phyloP scores from a whole-genome alignment of 2,888 invertebrate genomes.

The Tenthredo amoena region DNA sequence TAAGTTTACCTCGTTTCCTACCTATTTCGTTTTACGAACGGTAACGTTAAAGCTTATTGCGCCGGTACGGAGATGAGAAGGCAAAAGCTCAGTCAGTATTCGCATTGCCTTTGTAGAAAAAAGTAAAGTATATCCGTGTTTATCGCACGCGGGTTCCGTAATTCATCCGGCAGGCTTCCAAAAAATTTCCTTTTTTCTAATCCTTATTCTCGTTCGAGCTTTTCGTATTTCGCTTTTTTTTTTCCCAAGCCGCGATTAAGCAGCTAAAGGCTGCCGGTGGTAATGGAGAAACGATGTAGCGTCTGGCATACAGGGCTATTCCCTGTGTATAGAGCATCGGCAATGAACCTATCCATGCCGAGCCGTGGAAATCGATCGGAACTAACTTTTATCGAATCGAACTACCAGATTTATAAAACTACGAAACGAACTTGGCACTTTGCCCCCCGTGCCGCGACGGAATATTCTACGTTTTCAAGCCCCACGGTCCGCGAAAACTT shows the following conservation, averaged over 20 bases:
- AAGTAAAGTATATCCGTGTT: conserved; percentile 18
- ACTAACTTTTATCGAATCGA: conserved; percentile 44
- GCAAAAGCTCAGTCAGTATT: not conserved
- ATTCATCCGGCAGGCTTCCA: not conserved
- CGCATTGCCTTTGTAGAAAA: not conserved
- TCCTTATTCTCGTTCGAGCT: not conserved
- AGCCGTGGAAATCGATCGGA: conserved; percentile 32
- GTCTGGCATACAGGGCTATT: not conserved
- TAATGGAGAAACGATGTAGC: conserved; percentile 51
- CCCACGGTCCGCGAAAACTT: not conserved
- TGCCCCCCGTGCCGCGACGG: not conserved
- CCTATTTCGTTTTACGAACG: conserved; percentile 16
- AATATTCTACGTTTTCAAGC: conserved; percentile 27
- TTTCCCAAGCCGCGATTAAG: conserved; percentile 3
- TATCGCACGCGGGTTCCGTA: not conserved
- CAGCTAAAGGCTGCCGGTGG: not conserved
- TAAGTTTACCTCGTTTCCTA: conserved; percentile 33
- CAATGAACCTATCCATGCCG: not conserved
- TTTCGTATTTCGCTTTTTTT: conserved; percentile 23
- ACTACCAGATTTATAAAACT: conserved; percentile 50
- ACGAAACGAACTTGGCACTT: conserved; percentile 45
- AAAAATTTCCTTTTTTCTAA: not conserved
- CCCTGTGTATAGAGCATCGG: not conserved
- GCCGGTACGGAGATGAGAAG: not conserved
- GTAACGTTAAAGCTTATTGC: not conserved